phyloP scores from a whole-genome alignment of 2,113 vertebrate genomes.

The Colossoma macropomum region DNA sequence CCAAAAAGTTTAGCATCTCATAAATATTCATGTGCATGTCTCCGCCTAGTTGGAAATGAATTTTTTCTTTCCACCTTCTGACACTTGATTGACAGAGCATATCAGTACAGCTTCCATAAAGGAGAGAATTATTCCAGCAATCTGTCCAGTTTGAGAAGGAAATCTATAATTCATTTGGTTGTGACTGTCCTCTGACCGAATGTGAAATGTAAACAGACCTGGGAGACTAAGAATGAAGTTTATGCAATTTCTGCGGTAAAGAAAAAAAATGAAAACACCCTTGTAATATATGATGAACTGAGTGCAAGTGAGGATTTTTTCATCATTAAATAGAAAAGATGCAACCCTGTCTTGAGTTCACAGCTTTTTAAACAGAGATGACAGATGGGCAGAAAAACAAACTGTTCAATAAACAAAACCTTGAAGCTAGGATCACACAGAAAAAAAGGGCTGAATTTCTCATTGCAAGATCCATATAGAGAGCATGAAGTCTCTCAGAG shows the following conservation, averaged over 20 bases:
- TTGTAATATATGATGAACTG: neutral
- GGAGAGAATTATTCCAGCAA: slow-evolving; percentile 22
- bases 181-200: slow-evolving; percentile 17
- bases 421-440: neutral
- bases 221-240: slow-evolving; percentile 6
- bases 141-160: slow-evolving; percentile 3
- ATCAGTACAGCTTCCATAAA: slow-evolving; percentile 33
- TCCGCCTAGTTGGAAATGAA: slow-evolving; percentile 1
- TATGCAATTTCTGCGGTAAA: neutral
- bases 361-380: neutral
- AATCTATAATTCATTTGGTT: slow-evolving; percentile 40
- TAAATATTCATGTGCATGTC: slow-evolving; percentile 44
- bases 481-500: neutral
- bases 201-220: slow-evolving; percentile 42
- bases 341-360: neutral
- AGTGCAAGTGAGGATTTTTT: neutral
- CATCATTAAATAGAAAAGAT: neutral
- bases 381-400: neutral
- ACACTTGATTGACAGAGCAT: slow-evolving; percentile 41
- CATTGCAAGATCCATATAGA: neutral
- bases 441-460: neutral
- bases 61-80: slow-evolving; percentile 20
- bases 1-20: slow-evolving; percentile 37
- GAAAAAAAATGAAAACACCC: neutral
- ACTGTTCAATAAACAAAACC: slow-evolving; percentile 4